Evolutionary conservation across 2,888 invertebrate species (phyloP).

Genomic region (Tiliacea citrago): DNA sequence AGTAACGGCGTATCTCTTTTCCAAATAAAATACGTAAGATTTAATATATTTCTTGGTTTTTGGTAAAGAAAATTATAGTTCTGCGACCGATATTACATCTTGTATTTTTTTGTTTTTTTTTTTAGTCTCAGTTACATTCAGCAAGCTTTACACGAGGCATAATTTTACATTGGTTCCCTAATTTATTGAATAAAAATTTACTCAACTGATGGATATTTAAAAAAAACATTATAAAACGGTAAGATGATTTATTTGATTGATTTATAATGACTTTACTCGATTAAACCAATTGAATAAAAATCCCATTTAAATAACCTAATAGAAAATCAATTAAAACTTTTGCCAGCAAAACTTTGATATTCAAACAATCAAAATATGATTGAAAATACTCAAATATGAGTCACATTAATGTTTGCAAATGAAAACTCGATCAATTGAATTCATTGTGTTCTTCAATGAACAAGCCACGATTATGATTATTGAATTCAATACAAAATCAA

Average conservation of each 20-base stretch:
- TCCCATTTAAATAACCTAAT: not conserved
- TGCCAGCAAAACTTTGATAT: slow-evolving; percentile 6
- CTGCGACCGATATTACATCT: not conserved
- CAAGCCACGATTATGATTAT: slow-evolving; percentile 14
- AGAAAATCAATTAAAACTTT: not conserved
- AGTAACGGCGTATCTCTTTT: not conserved
- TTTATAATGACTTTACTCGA: not conserved
- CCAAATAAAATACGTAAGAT: not conserved
- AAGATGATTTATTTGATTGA: not conserved
- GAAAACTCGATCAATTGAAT: slow-evolving; percentile 17
- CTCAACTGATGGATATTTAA: not conserved
- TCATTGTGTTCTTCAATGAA: slow-evolving; percentile 30
- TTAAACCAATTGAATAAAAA: slow-evolving; percentile 8
- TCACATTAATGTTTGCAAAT: slow-evolving; percentile 30
- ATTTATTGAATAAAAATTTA: not conserved
- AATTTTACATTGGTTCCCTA: not conserved
- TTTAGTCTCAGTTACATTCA: not conserved
- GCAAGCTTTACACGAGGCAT: not conserved
- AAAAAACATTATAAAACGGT: not conserved
- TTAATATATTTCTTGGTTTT: not conserved
- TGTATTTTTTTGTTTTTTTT: not conserved
- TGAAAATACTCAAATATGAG: slow-evolving; percentile 1
- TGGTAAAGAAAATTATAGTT: not conserved
- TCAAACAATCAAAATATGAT: slow-evolving; percentile 9
- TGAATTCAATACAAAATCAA: slow-evolving; percentile 15